Evolutionary conservation across 2,113 vertebrate genomes (phyloP).

Genomic region (Misgurnus anguillicaudatus): DNA sequence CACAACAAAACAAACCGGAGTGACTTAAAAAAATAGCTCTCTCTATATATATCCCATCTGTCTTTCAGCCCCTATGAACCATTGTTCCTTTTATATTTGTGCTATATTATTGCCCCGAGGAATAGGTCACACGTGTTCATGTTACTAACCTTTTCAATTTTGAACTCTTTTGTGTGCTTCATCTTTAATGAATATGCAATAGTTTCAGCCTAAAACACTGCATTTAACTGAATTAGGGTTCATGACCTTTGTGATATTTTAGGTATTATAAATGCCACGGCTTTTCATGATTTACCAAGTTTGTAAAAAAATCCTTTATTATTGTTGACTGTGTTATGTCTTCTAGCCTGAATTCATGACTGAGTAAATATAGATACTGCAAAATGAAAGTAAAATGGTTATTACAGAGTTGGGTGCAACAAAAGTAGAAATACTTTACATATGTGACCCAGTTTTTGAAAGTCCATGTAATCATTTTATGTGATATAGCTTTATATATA

Average conservation of each 20-base stretch:
- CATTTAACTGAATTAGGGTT: neutral
- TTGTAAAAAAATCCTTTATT: too few relatives aligned
- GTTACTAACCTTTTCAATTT: neutral
- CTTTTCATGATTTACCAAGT: too few relatives aligned
- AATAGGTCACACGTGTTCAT: conserved; percentile 3
- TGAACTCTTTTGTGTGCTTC: neutral
- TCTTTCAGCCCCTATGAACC: neutral
- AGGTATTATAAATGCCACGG: too few relatives aligned
- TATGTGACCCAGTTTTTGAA: too few relatives aligned
- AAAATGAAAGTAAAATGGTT: too few relatives aligned
- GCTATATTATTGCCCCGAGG: conserved; percentile 6
- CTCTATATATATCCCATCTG: neutral
- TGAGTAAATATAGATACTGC: too few relatives aligned
- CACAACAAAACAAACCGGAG: conserved; percentile 36
- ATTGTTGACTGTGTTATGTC: too few relatives aligned
- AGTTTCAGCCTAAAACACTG: neutral
- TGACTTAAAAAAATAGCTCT: neutral
- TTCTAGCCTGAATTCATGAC: too few relatives aligned
- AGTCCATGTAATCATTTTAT: too few relatives aligned
- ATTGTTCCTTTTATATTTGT: neutral
- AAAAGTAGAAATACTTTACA: too few relatives aligned
- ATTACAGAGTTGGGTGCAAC: too few relatives aligned
- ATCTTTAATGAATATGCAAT: conserved; percentile 1
- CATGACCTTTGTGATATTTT: neutral
- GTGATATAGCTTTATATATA: too few relatives aligned